Conservation (phyloP, 2,888 invertebrate species). For the Gortyna flavago region DNA sequence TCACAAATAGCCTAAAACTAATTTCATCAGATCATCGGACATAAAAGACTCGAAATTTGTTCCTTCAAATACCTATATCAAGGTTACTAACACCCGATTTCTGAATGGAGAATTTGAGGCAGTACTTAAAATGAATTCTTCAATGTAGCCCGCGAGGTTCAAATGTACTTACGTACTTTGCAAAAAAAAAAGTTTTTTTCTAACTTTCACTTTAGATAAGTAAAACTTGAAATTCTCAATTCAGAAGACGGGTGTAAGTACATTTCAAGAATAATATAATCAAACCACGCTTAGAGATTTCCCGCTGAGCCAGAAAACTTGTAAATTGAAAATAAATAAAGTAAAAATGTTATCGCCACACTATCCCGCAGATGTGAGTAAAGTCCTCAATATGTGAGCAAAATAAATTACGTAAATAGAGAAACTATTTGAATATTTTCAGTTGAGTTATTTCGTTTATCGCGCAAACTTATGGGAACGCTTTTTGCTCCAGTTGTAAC, state of each 20-base stretch:
- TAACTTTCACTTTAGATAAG: background rate
- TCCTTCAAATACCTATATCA: background rate
- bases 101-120: background rate
- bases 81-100: background rate
- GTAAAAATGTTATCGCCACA: conserved; percentile 8
- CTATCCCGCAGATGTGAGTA: background rate
- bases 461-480: background rate
- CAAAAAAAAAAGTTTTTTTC: background rate
- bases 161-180: background rate
- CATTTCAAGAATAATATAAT: background rate
- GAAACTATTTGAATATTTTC: conserved; percentile 38
- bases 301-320: conserved; percentile 1
- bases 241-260: background rate
- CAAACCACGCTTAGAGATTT: background rate
- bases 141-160: background rate
- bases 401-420: conserved; percentile 26
- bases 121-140: background rate
- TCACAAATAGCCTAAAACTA: background rate
- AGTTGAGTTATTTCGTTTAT: conserved; percentile 4
- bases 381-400: conserved; percentile 13
- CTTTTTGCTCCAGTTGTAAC: conserved; percentile 13
- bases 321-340: background rate
- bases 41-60: background rate
- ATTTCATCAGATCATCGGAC: background rate
- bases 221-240: background rate